Percentiles rank a stretch among this genome's conserved stretches.
Evolutionary conservation across 2,888 invertebrate species (phyloP).

Genomic region (Steinernema scapterisci): DNA sequence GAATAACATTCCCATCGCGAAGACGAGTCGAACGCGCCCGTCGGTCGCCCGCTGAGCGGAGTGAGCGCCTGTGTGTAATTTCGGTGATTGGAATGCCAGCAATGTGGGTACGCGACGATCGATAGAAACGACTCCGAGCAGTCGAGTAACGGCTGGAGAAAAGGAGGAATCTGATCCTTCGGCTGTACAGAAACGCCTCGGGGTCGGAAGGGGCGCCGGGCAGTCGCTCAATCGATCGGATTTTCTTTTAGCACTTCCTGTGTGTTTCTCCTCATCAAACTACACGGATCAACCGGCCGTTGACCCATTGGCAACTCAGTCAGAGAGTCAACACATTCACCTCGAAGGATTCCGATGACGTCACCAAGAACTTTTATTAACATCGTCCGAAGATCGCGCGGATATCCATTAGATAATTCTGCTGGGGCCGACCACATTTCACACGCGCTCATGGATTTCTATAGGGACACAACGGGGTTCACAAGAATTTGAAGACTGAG

Average conservation of each 20-base stretch:
- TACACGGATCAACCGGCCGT: background rate
- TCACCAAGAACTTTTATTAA: slow-evolving; percentile 20
- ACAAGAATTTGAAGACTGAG: background rate
- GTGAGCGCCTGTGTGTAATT: slow-evolving; percentile 20
- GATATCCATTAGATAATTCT: background rate
- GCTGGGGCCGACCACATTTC: background rate
- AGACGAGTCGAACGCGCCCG: background rate
- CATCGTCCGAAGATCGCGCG: background rate
- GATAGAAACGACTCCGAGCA: background rate
- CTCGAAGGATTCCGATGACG: background rate
- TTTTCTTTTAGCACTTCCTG: background rate
- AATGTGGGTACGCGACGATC: slow-evolving; percentile 2
- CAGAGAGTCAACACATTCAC: background rate
- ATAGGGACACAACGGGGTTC: no score
- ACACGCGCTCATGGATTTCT: background rate
- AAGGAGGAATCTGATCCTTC: background rate
- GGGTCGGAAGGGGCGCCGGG: background rate
- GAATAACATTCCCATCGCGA: background rate
- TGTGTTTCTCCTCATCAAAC: background rate
- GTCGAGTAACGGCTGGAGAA: background rate
- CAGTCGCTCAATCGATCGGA: background rate
- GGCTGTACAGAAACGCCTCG: background rate
- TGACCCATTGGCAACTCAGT: background rate
- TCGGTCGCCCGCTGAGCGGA: background rate
- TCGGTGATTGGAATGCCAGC: slow-evolving; percentile 17